A percentile compares a stretch with the other conserved stretches of the same genome.
These are phyloP conservation scores for Tricholauxania praeusta DNA, from an alignment of 2,888 invertebrate species.

Conservation along the genomic window DNA sequence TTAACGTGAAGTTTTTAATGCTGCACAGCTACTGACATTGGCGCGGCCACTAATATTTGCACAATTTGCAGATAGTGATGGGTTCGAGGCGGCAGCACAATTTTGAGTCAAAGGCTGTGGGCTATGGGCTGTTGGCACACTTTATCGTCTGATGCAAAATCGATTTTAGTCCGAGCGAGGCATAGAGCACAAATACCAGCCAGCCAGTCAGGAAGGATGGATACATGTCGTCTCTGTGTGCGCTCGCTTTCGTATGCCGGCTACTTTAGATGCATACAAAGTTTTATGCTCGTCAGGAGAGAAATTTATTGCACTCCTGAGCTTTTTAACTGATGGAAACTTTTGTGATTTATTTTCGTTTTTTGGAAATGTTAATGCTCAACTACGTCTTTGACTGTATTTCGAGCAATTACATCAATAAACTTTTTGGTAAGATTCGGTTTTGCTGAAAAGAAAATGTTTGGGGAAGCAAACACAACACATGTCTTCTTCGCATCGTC, in stretches of 20 bases:
- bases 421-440: constrained; percentile 10
- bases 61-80: constrained; percentile 5
- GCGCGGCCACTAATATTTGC: constrained; percentile 18
- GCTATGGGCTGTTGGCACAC: constrained; percentile 7
- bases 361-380: constrained; percentile 23
- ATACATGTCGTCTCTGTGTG: constrained; percentile 18
- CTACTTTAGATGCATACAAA: constrained; percentile 13
- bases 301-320: constrained; percentile 28
- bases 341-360: constrained; percentile 26
- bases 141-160: constrained; percentile 25
- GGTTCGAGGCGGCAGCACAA: neutral
- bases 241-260: constrained; percentile 2
- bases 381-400: constrained; percentile 1
- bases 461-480: neutral
- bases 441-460: constrained; percentile 15
- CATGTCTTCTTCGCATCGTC: neutral
- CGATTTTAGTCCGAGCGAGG: constrained; percentile 10
- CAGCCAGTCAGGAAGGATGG: constrained; percentile 9
- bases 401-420: constrained; percentile 21
- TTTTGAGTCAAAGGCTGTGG: neutral
- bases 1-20: constrained; percentile 11
- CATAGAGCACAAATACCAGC: neutral
- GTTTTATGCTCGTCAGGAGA: constrained; percentile 27
- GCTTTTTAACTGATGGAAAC: constrained; percentile 25
- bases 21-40: constrained; percentile 13